Conservation (phyloP, 1,140 invertebrate genomes). For the Trachelipus rathkii region DNA sequence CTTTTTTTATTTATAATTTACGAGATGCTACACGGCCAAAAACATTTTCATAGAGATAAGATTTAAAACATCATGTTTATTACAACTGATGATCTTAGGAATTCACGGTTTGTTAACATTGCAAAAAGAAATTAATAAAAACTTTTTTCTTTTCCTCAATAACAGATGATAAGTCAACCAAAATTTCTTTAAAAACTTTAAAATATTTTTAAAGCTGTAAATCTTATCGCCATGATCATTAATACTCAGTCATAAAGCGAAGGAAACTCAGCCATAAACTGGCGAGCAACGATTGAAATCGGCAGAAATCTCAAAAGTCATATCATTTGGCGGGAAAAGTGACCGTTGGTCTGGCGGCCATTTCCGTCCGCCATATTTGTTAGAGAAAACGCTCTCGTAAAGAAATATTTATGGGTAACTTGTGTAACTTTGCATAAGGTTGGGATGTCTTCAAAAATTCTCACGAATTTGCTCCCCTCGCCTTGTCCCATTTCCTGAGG, state of each 20-base stretch:
- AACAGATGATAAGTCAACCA: background rate
- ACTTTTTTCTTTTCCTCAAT: too few species aligned
- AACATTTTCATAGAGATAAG: too few species aligned
- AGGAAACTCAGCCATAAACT: background rate
- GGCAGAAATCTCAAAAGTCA: conserved; percentile 12
- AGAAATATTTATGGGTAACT: conserved; percentile 11
- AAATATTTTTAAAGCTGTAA: conserved; percentile 1
- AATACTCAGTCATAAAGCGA: conserved; percentile 12
- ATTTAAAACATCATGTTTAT: too few species aligned
- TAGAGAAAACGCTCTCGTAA: conserved; percentile 10
- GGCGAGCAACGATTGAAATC: conserved; percentile 6
- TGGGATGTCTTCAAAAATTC: conserved; percentile 1
- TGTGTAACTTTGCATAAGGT: conserved; percentile 10
- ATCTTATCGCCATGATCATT: background rate
- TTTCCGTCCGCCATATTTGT: conserved; percentile 7
- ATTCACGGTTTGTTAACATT: too few species aligned
- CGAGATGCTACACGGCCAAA: background rate
- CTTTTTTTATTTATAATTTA: background rate
- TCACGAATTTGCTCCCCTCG: background rate
- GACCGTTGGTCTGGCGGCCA: conserved; percentile 9
- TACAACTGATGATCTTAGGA: too few species aligned
- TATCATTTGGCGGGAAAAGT: conserved; percentile 9
- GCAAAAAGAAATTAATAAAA: too few species aligned
- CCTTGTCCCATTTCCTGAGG: conserved; percentile 10
- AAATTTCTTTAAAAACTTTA: conserved; percentile 1